These are phyloP conservation scores for Parnassius glacialis DNA, from an alignment of 2,888 invertebrate genomes.

Conservation along the genomic window DNA sequence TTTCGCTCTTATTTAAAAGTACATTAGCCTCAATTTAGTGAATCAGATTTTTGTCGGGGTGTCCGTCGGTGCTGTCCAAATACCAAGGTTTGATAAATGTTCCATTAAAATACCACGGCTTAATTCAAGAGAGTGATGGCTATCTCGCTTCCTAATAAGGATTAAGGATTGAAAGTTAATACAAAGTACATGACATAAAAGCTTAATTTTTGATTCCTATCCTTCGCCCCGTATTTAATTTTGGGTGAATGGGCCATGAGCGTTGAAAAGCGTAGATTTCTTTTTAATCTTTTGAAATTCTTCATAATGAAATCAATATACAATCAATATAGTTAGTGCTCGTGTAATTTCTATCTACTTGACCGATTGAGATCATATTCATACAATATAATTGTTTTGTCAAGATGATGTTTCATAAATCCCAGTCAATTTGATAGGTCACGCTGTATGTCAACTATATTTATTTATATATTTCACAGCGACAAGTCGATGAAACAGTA, in stretches of 20 bases:
- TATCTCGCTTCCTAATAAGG: slow-evolving; percentile 31
- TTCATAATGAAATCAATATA: too few species aligned
- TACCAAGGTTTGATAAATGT: slow-evolving; percentile 58
- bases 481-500: too few species aligned
- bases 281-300: too few species aligned
- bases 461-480: too few species aligned
- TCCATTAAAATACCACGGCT: slow-evolving; percentile 65
- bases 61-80: slow-evolving; percentile 32
- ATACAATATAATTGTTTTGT: too few species aligned
- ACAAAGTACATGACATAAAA: slow-evolving; percentile 4
- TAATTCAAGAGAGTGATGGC: slow-evolving; percentile 29
- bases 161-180: slow-evolving; percentile 22
- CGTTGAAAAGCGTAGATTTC: too few species aligned
- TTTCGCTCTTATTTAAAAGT: slow-evolving; percentile 16
- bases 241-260: not conserved
- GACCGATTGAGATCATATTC: too few species aligned
- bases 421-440: too few species aligned
- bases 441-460: too few species aligned
- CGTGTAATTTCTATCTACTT: too few species aligned
- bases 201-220: slow-evolving; percentile 4
- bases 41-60: slow-evolving; percentile 16
- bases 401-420: too few species aligned
- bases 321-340: too few species aligned
- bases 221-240: not conserved
- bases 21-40: slow-evolving; percentile 2